Base-by-base conservation (phyloP, 2,797 vertebrate species). In the Lagorchestes hirsutus region DNA sequence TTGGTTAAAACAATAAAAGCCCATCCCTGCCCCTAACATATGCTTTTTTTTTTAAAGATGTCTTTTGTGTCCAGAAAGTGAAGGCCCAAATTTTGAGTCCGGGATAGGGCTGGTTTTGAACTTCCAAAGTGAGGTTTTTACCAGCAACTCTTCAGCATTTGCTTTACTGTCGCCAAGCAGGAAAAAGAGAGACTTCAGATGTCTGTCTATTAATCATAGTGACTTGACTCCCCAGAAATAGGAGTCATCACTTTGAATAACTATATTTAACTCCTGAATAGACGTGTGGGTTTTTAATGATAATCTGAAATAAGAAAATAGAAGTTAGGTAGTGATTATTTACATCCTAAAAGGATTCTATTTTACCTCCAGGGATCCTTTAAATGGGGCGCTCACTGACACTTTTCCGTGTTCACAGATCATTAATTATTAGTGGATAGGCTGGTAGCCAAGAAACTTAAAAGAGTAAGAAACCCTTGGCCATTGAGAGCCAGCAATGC, bases 341-440 rank as follows among this genome's bases (percentile, higher is more conserved):
- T 94, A 67, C 46, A n/a, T 92, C 90, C 55, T 90, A 54, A 93
- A 58, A 18, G 28, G 18, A 91, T 94, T 96, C 55, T 95, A 94
- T 96, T 90, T 95, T 93, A 67, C 22, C 40, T 22, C 40, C n/a
- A 56, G 57, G 94, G 96, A 96, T 96, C 55, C 40, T 95, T 91
- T 92, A 91, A 93, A 92, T 50, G 59, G 24, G 50, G 58, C 96
- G 6, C 52, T 92, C 8, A 90, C 22, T 40, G 18, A 55, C 90
- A 93, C 54, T 67, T 9, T 95, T 97, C 95, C 56, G 24, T 87
- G 9, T 92, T 95, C 97, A 58, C 1, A 93, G 59, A 50, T 82
- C 92, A 1, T 92, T 58, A 90, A 1, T 94, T 74, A 54, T 74
- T 95, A 95, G 91, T 16, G 87, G 93, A 95, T 82, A 50, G 59